Conservation (phyloP, 1,140 invertebrate genomes). For the Venustaconcha ellipsiformis region DNA sequence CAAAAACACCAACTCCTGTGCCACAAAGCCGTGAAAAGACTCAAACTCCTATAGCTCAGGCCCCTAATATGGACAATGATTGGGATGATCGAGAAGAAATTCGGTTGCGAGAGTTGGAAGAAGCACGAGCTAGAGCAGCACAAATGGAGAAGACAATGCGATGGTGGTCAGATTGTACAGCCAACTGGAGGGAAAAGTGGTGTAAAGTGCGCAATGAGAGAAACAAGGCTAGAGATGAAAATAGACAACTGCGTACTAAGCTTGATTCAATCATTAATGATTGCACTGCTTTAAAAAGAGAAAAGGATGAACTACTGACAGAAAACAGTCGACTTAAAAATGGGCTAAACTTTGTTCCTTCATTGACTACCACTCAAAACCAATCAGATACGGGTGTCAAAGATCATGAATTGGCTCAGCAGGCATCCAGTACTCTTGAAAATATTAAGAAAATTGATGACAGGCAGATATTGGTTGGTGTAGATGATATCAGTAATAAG, state of each 20-base stretch:
- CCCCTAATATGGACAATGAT: constrained; percentile 25
- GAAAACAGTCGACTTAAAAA: constrained; percentile 73
- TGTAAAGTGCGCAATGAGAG: constrained; percentile 79
- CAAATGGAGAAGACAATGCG: constrained; percentile 99
- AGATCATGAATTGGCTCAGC: too few relatives aligned
- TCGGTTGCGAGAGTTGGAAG: constrained; percentile 81
- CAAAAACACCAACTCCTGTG: constrained; percentile 16
- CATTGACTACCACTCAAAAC: too few relatives aligned
- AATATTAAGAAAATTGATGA: neutral
- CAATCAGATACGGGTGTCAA: too few relatives aligned
- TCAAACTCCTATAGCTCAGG: constrained; percentile 17
- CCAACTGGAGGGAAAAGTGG: constrained; percentile 96
- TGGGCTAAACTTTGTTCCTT: too few relatives aligned
- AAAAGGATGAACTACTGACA: constrained; percentile 84
- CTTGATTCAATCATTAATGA: constrained; percentile 85
- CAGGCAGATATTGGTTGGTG: neutral
- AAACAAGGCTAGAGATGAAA: constrained; percentile 83
- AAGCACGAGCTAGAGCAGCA: constrained; percentile 88
- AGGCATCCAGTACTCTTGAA: neutral
- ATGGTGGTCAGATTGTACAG: constrained; percentile 96
- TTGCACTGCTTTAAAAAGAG: constrained; percentile 79
- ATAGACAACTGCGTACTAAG: constrained; percentile 83
- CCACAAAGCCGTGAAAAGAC: constrained; percentile 7
- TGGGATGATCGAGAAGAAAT: constrained; percentile 23
- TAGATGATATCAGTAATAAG: neutral